Percentiles rank a stretch among this genome's conserved stretches.
Evolutionary conservation across 1,140 invertebrate genomes (phyloP).

Genomic region (Bombus huntii): DNA sequence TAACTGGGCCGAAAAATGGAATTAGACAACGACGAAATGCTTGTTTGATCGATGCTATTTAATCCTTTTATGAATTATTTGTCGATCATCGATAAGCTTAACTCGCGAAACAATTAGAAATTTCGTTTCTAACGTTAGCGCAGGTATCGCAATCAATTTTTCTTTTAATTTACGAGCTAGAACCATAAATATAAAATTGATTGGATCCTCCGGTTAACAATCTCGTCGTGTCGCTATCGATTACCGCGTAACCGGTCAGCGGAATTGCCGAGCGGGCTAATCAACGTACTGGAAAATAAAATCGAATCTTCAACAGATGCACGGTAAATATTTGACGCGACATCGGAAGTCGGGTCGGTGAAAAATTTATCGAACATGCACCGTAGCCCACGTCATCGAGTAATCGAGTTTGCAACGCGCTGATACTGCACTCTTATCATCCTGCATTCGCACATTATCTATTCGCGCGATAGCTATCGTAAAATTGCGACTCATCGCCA

Average conservation of each 20-base stretch:
- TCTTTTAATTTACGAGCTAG: background rate
- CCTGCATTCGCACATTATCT: background rate
- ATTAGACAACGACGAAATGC: no score
- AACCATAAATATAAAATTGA: background rate
- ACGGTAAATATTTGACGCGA: slow-evolving; percentile 11
- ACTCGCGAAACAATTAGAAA: background rate
- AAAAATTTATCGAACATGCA: slow-evolving; percentile 2
- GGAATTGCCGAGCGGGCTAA: background rate
- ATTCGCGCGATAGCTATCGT: background rate
- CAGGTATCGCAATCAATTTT: background rate
- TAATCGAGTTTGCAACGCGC: background rate
- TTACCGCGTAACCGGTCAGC: background rate
- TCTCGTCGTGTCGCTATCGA: background rate
- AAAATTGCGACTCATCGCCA: no score
- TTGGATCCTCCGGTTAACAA: background rate
- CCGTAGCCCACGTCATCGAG: background rate
- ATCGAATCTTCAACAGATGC: slow-evolving; percentile 19
- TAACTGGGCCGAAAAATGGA: no score
- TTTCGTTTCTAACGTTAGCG: background rate
- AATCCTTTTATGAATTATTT: no score
- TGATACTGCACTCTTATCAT: background rate
- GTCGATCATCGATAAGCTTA: background rate
- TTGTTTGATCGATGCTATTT: no score
- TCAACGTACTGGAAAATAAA: slow-evolving; percentile 14
- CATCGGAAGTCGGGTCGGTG: background rate